Percentiles rank a stretch among this genome's conserved stretches.
Conservation (phyloP, 53 echinoderm and acorn worm genomes). For the Holothuria scabra region DNA sequence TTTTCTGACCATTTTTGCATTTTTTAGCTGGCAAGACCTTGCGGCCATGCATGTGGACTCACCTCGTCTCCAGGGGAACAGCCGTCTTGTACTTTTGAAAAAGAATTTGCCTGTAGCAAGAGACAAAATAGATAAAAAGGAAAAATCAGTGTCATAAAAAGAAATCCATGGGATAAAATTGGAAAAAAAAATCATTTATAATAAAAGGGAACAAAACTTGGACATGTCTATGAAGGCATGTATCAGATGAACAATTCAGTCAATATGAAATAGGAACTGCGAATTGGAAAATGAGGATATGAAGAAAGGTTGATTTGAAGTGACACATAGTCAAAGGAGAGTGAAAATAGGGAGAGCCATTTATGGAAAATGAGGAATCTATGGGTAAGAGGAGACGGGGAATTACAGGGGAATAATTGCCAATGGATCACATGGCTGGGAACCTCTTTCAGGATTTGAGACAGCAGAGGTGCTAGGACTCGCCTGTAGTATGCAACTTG, state of each 20-base stretch:
- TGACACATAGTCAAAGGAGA: no score
- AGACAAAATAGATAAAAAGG: slow-evolving; percentile 30
- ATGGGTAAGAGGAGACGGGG: neutral
- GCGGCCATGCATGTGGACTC: slow-evolving; percentile 30
- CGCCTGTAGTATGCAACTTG: no score
- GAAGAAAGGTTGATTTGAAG: no score
- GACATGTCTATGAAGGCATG: no score
- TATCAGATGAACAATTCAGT: no score
- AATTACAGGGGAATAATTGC: slow-evolving; percentile 8
- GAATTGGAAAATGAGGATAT: no score
- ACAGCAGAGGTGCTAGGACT: no score
- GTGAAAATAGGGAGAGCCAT: no score
- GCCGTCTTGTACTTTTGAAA: slow-evolving; percentile 59
- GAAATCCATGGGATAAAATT: neutral
- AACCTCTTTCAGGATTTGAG: neutral
- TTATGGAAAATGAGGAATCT: neutral
- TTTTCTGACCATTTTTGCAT: slow-evolving; percentile 23
- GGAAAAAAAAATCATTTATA: no score
- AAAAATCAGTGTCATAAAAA: neutral
- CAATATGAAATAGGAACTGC: no score
- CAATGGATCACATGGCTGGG: neutral
- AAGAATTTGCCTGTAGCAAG: slow-evolving; percentile 73
- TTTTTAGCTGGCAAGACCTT: neutral
- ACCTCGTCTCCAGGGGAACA: slow-evolving; percentile 80
- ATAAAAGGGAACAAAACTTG: no score